Base-by-base conservation (phyloP, 2,113 vertebrate genomes). In the Falcunculus frontatus region DNA sequence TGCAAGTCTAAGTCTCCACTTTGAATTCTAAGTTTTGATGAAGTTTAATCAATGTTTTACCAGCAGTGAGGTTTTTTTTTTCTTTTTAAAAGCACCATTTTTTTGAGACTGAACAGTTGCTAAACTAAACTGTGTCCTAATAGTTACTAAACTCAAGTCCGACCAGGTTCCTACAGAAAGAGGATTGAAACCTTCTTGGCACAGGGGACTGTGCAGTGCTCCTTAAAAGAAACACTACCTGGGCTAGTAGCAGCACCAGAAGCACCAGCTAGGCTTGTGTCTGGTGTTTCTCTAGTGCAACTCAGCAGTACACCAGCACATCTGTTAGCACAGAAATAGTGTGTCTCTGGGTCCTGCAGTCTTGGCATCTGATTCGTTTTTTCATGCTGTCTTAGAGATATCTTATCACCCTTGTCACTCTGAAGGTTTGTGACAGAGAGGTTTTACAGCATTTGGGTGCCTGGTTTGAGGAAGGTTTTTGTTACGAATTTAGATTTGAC, bases 301-400 rank as follows among this genome's bases (percentile, higher is more conserved):
- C 10, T 82, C 76, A 47, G 26, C 55, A 33, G 55, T 8, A 16
- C 56, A 21, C 8, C n/a, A 47, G 3, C 3, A 26, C 37, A 16
- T 70, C 21, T 78, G 18, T 27, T 67, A 42, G 21, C 44, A 39
- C 42, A 72, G 33, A 44, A 75, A 76, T 11, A 3, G 9, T 18
- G 5, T 50, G 19, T 22, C 32, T 32, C 15, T 41, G 26, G 20
- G 10, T 86, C 41, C 27, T 62, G 18, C 6, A 4, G 9, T 37
- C 37, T 30, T 14, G 39, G 44, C 5, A 1, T 68, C 70, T 39
- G 33, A 59, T 42, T 50, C 0, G 0, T 7, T 84, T 78, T 69
- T 57, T 27, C 26, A 16, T 8, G 4, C 16, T 53, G 4, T 50
- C 11, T 39, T 57, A 67, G 37, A 63, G 29, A 26, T 25, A 57